Evolutionary conservation across 2,797 vertebrate species (phyloP).

Genomic region (Pogoniulus pusillus): DNA sequence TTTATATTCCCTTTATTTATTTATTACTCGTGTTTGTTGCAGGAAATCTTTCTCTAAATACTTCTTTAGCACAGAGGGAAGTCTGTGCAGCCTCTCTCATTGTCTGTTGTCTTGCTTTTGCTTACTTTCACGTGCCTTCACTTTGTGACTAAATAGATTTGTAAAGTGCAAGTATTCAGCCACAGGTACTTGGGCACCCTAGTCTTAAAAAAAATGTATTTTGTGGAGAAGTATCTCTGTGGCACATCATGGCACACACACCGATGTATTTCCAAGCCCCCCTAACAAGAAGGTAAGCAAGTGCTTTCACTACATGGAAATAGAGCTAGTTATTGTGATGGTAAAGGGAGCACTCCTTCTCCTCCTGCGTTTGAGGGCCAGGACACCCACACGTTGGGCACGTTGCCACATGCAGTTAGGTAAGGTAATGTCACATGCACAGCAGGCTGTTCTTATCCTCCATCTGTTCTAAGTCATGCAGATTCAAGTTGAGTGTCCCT

Average conservation of each 20-base stretch:
- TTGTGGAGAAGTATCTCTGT: not conserved
- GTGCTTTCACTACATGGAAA: not conserved
- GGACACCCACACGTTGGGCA: conserved; percentile 54
- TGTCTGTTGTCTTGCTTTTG: not conserved
- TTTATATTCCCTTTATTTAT: not conserved
- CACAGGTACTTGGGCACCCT: not conserved
- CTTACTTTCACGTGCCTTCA: not conserved
- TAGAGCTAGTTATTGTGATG: not conserved
- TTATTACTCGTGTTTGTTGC: not conserved
- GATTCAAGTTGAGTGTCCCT: conserved; percentile 35
- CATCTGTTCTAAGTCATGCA: conserved; percentile 58
- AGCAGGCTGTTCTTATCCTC: conserved; percentile 47
- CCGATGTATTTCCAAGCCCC: not conserved
- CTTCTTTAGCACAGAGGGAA: not conserved
- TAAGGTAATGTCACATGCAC: conserved; percentile 46
- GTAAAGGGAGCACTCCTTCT: conserved; percentile 14
- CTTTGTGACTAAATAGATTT: not conserved
- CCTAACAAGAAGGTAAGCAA: not conserved
- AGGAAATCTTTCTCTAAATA: not conserved
- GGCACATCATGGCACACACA: not conserved
- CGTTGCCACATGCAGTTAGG: conserved; percentile 31
- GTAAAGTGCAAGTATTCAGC: not conserved
- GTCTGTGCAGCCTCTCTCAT: not conserved
- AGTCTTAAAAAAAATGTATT: not conserved
- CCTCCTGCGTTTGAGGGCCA: conserved; percentile 28